Percentiles rank a stretch among this genome's conserved stretches.
Conservation (phyloP, 1,140 invertebrate genomes). For the Caenorhabditis elegans region DNA sequence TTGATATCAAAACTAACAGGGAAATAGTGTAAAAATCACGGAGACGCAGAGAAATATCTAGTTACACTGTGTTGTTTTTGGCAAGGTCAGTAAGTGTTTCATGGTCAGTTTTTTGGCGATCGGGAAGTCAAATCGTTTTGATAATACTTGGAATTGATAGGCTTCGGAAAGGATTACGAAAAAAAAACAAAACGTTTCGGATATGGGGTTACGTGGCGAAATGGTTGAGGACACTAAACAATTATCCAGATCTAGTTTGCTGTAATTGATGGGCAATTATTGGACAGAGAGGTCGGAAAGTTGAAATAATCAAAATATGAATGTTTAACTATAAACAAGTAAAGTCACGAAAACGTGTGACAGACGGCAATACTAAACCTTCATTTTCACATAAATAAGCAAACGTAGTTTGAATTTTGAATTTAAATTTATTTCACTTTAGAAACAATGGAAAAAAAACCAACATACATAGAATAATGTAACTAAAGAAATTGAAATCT, state of each 20-base stretch:
- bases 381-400: too few relatives aligned
- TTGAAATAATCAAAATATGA: constrained; percentile 8
- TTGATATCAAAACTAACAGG: constrained; percentile 15
- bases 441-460: too few relatives aligned
- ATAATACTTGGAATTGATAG: too few relatives aligned
- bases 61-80: constrained; percentile 4
- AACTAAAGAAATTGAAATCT: too few relatives aligned
- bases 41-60: neutral
- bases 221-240: neutral
- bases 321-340: too few relatives aligned
- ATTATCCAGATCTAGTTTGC: neutral
- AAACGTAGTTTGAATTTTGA: too few relatives aligned
- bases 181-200: too few relatives aligned
- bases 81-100: neutral
- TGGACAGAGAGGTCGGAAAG: neutral
- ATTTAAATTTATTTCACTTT: too few relatives aligned
- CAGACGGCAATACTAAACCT: too few relatives aligned
- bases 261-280: neutral
- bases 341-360: too few relatives aligned
- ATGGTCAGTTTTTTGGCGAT: neutral
- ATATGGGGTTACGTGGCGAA: neutral
- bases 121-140: neutral
- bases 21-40: neutral
- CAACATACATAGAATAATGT: too few relatives aligned
- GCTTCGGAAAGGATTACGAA: too few relatives aligned